Evolutionary conservation across 2,888 invertebrate genomes (phyloP), one percentile per base, ranked within the genome.

Genomic region (Gerris lacustris): DNA sequence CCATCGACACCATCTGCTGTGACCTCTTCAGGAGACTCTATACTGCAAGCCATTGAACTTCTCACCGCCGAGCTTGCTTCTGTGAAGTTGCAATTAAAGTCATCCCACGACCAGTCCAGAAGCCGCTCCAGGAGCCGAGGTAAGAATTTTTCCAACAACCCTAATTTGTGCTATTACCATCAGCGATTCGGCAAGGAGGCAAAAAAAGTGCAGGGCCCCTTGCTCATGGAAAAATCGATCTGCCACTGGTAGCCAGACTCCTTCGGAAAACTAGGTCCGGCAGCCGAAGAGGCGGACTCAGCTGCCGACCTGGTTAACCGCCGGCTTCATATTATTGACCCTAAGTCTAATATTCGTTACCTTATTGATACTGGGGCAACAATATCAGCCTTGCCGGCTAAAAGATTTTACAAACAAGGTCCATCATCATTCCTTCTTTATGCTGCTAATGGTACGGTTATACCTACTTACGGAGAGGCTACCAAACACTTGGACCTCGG

Each of bases 311-410:
- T 6, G 6, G 6, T 11, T 7, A 47, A 47, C 47, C 47, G 47
- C 47, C 71, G 71, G 47, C 68, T 71, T 6, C 68, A 68, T 64
- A 69, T 71, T 6, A 18, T 11, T 7, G 68, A 68, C 15, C 6
- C 4, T n/a, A 68, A 9, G 2, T 6, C 71, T 6, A 43, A 45
- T 44, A 18, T n/a, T 2, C 18, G 43, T 6, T 77, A 74, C 66
- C 55, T 69, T 11, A 68, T 74, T 6, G 76, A 72, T 43, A 63
- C 72, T 73, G 44, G 72, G 69, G 6, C 73, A 73, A 7, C 70
- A 68, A 15, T 72, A 71, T 63, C 72, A 71, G 67, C 67, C 62
- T 15, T 70, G 6, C 71, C 71, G 0, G 67, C 66, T 47, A 47
- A 47, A 11, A 6, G 7, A 11, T 7, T 11, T 47, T 7, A 6